Evolutionary conservation across 2,888 invertebrate species (phyloP), one percentile per base, ranked within the genome.

Genomic region (Pachycephus smyrnensis): DNA sequence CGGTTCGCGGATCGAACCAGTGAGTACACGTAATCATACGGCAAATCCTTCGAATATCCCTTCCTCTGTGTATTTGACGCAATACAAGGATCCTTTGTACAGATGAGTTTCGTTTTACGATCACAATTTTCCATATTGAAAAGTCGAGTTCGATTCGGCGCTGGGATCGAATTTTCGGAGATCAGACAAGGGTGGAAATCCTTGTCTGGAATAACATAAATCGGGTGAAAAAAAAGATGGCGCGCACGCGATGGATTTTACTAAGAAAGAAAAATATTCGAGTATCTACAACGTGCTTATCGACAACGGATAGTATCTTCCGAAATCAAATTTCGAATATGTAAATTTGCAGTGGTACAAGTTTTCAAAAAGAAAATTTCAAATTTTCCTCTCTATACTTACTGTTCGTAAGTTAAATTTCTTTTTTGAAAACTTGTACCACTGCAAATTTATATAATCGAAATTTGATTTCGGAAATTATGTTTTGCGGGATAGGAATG

Each of bases 81-180:
- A 37, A 55, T 36, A 36, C 71, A 73, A 68, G 37, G 30, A 32
- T 69, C 73, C 74, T 73, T 68, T 68, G 35, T 73, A 68, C 35
- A 36, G 73, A 75, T 77, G 69, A 71, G 69, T 77, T 75, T 77
- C 75, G 40, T 75, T 75, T 77, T 75, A 77, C 77, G 69, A 77
- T 32, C 71, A 75, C 77, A 77, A 77, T 75, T 77, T 77, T 77
- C 69, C 77, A 77, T 75, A 75, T 77, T 74, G 77, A 77, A 77
- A 75, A 31, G 55, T 55, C 55, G 23, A 55, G 23, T 55, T 23
- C 55, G 55, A 55, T 55, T 55, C 23, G 55, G 23, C n/a, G 55
- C 23, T 23, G 55, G 23, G 55, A 55, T 55, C 55, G 23, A 55
- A 23, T 55, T 55, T 55, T 55, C 55, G 55, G 23, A 23, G 55